Percentiles rank a stretch among this genome's conserved stretches.
phyloP scores from a whole-genome alignment of 23 tunicate genomes.

The Ciona savignyi region DNA sequence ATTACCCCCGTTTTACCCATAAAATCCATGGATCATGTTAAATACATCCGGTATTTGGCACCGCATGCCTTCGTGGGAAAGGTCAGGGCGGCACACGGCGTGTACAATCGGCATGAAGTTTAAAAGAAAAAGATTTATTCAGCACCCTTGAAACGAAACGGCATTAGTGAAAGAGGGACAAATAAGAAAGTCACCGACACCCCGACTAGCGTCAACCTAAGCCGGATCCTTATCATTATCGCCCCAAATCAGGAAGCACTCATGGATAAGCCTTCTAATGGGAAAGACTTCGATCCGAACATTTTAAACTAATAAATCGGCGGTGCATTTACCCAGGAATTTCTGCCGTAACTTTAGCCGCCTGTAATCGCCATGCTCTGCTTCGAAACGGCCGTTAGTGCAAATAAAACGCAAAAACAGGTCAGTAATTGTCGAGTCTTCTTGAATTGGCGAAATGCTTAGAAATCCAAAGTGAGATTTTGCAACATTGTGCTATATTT shows the following conservation, averaged over 20 bases:
- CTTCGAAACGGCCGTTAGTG: neutral
- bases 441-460: neutral
- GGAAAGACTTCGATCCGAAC: neutral
- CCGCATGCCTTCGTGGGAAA: neutral
- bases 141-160: neutral
- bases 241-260: neutral
- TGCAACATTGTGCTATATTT: neutral
- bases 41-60: neutral
- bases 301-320: neutral
- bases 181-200: neutral
- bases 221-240: neutral
- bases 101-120: neutral
- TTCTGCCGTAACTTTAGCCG: neutral
- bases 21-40: neutral
- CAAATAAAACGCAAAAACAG: neutral
- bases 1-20: neutral
- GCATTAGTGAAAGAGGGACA: neutral
- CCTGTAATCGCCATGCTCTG: neutral
- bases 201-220: neutral
- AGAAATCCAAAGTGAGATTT: neutral
- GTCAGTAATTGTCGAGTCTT: neutral
- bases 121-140: neutral
- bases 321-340: neutral
- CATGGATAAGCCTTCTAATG: neutral
- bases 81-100: neutral